phyloP scores from a whole-genome alignment of 1,140 invertebrate genomes.

The Drosophila truncata region DNA sequence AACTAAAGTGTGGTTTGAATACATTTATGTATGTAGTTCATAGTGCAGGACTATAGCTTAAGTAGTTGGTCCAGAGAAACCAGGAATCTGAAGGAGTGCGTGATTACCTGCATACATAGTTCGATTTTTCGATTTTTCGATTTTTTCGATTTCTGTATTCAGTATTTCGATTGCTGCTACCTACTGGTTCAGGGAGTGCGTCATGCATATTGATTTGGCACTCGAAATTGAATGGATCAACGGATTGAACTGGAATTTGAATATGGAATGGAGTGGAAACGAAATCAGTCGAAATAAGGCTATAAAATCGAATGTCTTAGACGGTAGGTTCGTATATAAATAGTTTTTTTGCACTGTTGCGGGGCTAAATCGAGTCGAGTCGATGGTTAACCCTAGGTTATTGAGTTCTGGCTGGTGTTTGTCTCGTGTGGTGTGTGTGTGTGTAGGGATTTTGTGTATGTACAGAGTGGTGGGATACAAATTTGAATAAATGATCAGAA shows the following conservation, averaged over 20 bases:
- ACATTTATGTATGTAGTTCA: slow-evolving; percentile 4
- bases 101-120: slow-evolving; percentile 2
- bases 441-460: slow-evolving; percentile 24
- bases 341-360: slow-evolving; percentile 19
- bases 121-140: too few relatives aligned
- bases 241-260: not conserved
- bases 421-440: slow-evolving; percentile 9
- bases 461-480: slow-evolving; percentile 47
- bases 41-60: slow-evolving; percentile 46
- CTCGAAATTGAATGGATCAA: slow-evolving; percentile 38
- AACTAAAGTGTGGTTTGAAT: not conserved
- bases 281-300: slow-evolving; percentile 5
- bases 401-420: slow-evolving; percentile 16
- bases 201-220: slow-evolving; percentile 43
- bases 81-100: slow-evolving; percentile 28
- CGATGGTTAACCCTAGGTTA: slow-evolving; percentile 13
- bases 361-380: slow-evolving; percentile 10
- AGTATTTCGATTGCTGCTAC: slow-evolving; percentile 15
- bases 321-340: slow-evolving; percentile 36
- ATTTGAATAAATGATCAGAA: slow-evolving; percentile 49
- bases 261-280: not conserved
- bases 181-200: slow-evolving; percentile 26
- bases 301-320: slow-evolving; percentile 36
- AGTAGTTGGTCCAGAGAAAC: slow-evolving; percentile 55
- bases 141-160: slow-evolving; percentile 1